These are phyloP conservation scores for Griposia aprilina DNA, from an alignment of 2,888 invertebrate genomes.

Conservation along the genomic window DNA sequence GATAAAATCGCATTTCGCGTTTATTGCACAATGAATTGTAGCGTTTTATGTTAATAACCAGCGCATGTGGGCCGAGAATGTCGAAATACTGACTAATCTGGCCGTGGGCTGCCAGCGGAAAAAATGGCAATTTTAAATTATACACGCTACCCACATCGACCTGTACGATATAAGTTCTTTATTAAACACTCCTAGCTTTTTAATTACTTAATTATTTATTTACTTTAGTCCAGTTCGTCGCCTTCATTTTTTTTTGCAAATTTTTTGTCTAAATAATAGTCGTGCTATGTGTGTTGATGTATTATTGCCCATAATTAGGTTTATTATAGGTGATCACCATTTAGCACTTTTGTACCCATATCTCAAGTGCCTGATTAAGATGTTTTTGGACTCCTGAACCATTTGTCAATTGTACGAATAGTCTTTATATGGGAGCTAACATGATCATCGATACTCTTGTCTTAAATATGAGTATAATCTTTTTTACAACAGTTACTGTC, in stretches of 20 bases:
- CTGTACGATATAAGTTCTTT: conserved; percentile 79
- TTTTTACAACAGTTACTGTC: conserved; percentile 41
- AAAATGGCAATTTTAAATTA: conserved; percentile 90
- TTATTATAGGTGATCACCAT: conserved; percentile 72
- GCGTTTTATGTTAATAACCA: conserved; percentile 89
- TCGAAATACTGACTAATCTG: conserved; percentile 90
- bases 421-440: conserved; percentile 54
- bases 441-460: conserved; percentile 50
- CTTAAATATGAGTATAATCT: conserved; percentile 50
- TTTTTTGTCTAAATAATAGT: conserved; percentile 57
- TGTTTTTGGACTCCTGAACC: conserved; percentile 74
- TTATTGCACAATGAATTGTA: conserved; percentile 89
- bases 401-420: conserved; percentile 70
- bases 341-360: conserved; percentile 78
- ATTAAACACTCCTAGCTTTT: conserved; percentile 84
- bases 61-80: conserved; percentile 85
- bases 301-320: conserved; percentile 56
- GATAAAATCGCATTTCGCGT: conserved; percentile 88
- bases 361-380: conserved; percentile 73
- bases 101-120: conserved; percentile 86
- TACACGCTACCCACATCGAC: conserved; percentile 87
- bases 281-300: conserved; percentile 53
- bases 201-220: conserved; percentile 88
- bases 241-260: conserved; percentile 73
- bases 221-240: conserved; percentile 72